Conservation (phyloP, 2,113 vertebrate genomes). For the Elaphurus davidianus region DNA sequence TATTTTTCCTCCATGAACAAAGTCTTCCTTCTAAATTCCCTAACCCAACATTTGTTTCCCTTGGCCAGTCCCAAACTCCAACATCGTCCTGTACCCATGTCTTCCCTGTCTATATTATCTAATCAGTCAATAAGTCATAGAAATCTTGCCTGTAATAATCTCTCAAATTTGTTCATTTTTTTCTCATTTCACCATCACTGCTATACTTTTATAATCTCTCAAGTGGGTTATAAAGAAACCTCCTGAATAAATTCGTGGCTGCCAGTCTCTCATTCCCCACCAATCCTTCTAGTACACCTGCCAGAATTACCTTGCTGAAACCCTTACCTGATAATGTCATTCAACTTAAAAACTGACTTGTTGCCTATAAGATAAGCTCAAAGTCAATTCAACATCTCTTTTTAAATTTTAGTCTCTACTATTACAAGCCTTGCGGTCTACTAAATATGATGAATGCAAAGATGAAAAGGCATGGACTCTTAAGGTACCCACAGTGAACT, state of each 20-base stretch:
- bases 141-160: neutral
- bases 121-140: neutral
- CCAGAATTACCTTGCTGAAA: neutral
- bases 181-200: neutral
- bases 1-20: neutral
- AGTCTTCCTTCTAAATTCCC: neutral
- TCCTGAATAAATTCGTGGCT: neutral
- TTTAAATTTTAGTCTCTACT: neutral
- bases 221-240: neutral
- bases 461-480: neutral
- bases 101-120: neutral
- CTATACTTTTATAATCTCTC: neutral
- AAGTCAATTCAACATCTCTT: neutral
- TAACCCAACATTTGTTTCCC: neutral
- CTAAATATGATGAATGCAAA: rapidly evolving
- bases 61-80: neutral
- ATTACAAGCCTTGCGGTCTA: neutral
- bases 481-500: neutral
- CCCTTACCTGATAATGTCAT: neutral
- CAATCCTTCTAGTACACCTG: neutral
- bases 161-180: neutral
- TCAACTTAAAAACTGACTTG: neutral
- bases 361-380: neutral
- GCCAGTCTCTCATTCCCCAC: neutral
- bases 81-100: neutral